Evolutionary conservation across 2,888 invertebrate genomes (phyloP).

Genomic region (Hirtodrosophila trivittata): DNA sequence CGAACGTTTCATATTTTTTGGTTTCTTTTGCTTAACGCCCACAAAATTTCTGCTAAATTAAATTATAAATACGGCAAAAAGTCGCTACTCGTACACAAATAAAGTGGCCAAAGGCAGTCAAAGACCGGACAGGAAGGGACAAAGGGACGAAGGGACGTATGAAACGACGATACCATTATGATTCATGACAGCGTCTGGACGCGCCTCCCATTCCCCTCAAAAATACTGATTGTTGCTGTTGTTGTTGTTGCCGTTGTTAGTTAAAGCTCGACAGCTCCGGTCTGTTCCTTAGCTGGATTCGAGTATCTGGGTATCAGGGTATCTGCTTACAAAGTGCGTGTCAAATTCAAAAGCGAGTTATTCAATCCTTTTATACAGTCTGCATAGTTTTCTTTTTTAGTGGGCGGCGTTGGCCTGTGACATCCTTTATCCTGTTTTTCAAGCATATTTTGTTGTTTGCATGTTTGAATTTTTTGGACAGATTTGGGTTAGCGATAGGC

Average conservation of each 20-base stretch:
- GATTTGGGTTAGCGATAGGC: conserved; percentile 53
- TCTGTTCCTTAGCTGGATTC: conserved; percentile 26
- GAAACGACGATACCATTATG: conserved; percentile 59
- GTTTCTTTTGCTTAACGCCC: conserved; percentile 68
- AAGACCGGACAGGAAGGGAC: conserved; percentile 1
- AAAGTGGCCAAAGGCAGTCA: conserved; percentile 59
- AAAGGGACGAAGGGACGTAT: conserved; percentile 15
- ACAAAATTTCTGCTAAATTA: conserved; percentile 78
- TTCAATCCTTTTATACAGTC: conserved; percentile 65
- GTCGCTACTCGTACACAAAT: conserved; percentile 55
- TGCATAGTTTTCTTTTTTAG: conserved; percentile 51
- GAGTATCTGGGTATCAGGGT: conserved; percentile 35
- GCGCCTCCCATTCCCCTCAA: conserved; percentile 24
- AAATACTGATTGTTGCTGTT: conserved; percentile 1
- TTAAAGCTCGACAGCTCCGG: conserved; percentile 51
- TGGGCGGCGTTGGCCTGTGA: conserved; percentile 25
- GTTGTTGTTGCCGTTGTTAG: conserved; percentile 41
- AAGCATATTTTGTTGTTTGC: conserved; percentile 49
- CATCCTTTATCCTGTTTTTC: conserved; percentile 42
- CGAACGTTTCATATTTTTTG: conserved; percentile 46
- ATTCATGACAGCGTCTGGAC: conserved; percentile 71
- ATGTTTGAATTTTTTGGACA: conserved; percentile 37
- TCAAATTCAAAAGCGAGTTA: conserved; percentile 73
- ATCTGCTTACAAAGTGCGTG: conserved; percentile 72
- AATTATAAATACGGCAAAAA: conserved; percentile 77